Conservation (phyloP, 2,888 invertebrate species). For the Prosopocoilus inquinatus region DNA sequence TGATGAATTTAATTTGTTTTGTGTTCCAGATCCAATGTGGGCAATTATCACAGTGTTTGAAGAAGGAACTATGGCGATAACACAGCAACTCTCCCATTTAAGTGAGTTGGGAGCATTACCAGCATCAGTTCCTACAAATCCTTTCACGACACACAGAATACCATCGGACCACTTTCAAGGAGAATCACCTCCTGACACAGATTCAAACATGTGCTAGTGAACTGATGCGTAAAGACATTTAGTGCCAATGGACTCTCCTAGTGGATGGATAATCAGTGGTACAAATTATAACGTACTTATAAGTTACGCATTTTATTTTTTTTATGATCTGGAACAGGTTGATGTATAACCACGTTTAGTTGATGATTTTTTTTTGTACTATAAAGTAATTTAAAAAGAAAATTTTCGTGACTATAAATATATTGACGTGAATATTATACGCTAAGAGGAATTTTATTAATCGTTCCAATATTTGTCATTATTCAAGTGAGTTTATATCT, state of each 20-base stretch:
- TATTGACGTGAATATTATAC: too few species aligned
- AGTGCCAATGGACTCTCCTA: constrained; percentile 28
- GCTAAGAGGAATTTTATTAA: too few species aligned
- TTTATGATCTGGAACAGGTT: constrained; percentile 1
- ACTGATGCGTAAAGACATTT: constrained; percentile 1
- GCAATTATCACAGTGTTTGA: constrained; percentile 78
- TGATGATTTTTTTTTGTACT: neutral
- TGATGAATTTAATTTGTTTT: too few species aligned
- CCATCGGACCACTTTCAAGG: constrained; percentile 23
- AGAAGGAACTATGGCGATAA: constrained; percentile 75
- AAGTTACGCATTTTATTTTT: constrained; percentile 2
- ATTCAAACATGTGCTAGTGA: constrained; percentile 34
- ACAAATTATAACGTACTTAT: constrained; percentile 9
- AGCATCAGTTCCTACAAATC: constrained; percentile 26
- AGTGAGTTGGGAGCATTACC: constrained; percentile 49
- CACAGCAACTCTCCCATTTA: constrained; percentile 71
- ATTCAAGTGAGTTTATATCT: too few species aligned
- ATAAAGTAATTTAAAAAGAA: too few species aligned
- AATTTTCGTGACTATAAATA: too few species aligned
- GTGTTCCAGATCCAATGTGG: constrained; percentile 71
- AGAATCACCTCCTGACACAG: constrained; percentile 26
- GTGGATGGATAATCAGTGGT: constrained; percentile 12
- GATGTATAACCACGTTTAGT: neutral
- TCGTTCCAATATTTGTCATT: too few species aligned
- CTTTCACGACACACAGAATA: constrained; percentile 28